phyloP scores from a whole-genome alignment of 1,140 invertebrate species.

The honey bee (Apis mellifera) region Amel_HAv3.1 CM009940.2:10021501-10022000 shows the following conservation, averaged over 20 bases:
- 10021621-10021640: background rate
- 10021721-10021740: constrained; percentile 2
- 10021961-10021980: constrained; percentile 99
- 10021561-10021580: background rate
- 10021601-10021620: background rate
- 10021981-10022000: constrained; percentile 89
- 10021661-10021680: no score
- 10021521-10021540: background rate
- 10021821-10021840: constrained; percentile 98
- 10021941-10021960: constrained; percentile 99
- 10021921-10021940: constrained; percentile 98
- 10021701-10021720: no score
- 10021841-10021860: constrained; percentile 97
- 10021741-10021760: constrained; percentile 29
- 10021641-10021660: background rate
- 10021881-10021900: constrained; percentile 98
- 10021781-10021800: background rate
- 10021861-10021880: constrained; percentile 99
- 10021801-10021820: constrained; percentile 71
- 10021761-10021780: background rate
- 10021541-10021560: background rate
- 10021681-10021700: background rate
- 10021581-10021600: background rate
- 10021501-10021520: background rate
- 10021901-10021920: constrained; percentile 98